phyloP scores from a whole-genome alignment of 2,888 invertebrate species.

The Cataglyphis altisquamis region DNA sequence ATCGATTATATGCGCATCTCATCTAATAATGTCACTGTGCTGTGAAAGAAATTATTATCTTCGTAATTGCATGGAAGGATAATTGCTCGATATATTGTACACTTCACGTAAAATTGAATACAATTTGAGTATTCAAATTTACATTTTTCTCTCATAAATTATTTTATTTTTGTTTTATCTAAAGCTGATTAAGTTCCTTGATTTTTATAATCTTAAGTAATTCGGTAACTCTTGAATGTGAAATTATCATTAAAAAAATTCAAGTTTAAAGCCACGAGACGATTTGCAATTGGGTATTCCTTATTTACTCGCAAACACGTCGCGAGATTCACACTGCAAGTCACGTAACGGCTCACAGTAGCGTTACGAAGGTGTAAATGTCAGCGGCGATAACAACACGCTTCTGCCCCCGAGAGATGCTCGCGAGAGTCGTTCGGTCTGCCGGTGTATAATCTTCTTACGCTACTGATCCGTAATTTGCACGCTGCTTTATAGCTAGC shows the following conservation, averaged over 20 bases:
- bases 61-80: neutral
- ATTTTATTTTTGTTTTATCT: neutral
- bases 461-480: slow-evolving; percentile 74
- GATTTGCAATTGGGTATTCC: neutral
- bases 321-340: slow-evolving; percentile 50
- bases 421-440: slow-evolving; percentile 63
- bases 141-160: neutral
- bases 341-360: slow-evolving; percentile 64
- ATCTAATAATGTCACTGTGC: neutral
- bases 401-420: slow-evolving; percentile 56
- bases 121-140: neutral
- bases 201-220: neutral
- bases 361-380: slow-evolving; percentile 74
- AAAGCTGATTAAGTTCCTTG: neutral
- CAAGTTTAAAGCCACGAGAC: neutral
- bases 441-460: slow-evolving; percentile 71
- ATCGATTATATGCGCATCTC: neutral
- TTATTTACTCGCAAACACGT: slow-evolving; percentile 33
- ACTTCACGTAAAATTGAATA: neutral
- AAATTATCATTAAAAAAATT: neutral
- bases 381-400: slow-evolving; percentile 73
- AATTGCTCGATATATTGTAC: neutral
- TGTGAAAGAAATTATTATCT: neutral
- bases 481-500: slow-evolving; percentile 53
- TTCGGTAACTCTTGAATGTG: neutral